Base-by-base conservation (phyloP, 2,113 vertebrate genomes). In the Cephalopterus ornatus region DNA sequence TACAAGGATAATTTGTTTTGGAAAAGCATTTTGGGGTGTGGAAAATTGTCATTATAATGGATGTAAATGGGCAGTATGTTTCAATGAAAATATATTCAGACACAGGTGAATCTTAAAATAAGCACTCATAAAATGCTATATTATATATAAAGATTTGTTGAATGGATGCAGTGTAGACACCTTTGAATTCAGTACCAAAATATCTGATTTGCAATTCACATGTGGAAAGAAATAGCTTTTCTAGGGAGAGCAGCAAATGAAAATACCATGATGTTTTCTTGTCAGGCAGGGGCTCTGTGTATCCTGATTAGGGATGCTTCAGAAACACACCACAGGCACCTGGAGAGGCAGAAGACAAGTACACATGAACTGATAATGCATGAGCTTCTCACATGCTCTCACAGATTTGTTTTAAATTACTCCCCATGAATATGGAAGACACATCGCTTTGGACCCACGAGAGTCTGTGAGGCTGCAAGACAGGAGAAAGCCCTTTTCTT, bases 281-380 rank as follows among this genome's bases (percentile, higher is more conserved):
- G 30, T 6, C 61, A n/a, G 33, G 30, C 22, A 28, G 26, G 5
- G 26, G 3, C 15, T 46, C 33, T 73, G 28, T 1, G 0, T 4
- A 1, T 44, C 23, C 46, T 50, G 26, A 37, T 58, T 22, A 68
- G 44, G n/a, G 49, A 27, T 32, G 44, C 68, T 79, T 18, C 12
- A 74, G 50, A 52, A 53, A 11, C 3, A 70, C 44, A 35, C 32
- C 28, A n/a, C 32, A 39, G n/a, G 39, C 37, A 30, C 50, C 27
- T 59, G 18, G 17, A 1, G 6, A 52, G 55, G 27, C 46, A n/a
- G 35, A n/a, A 72, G 46, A 53, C 32, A 19, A 61, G 41, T 26
- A 49, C 8, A 3, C 18, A 32, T 0, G 5, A 33, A 20, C 39
- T 37, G 28, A 17, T 18, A 55, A 53, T 17, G 32, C 22, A 5